phyloP scores from a whole-genome alignment of 2,888 invertebrate genomes.

The Ectobius pallidus region DNA sequence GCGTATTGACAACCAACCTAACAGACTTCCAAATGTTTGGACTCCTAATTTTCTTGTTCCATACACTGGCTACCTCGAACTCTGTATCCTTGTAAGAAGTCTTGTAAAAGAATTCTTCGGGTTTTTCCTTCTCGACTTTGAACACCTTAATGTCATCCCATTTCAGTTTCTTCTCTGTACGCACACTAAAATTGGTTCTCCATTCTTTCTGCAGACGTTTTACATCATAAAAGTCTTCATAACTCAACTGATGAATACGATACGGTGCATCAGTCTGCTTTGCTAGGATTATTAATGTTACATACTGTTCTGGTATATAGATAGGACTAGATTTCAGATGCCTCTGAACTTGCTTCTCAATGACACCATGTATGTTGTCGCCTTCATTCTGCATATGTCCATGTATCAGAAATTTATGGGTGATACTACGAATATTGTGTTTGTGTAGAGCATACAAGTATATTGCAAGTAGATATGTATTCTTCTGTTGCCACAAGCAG shows the following conservation, averaged over 20 bases:
- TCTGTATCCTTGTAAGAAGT: background rate
- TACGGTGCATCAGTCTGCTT: constrained; percentile 46
- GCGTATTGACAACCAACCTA: too few species aligned
- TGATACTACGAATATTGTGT: constrained; percentile 40
- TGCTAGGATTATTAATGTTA: constrained; percentile 46
- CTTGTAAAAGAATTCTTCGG: background rate
- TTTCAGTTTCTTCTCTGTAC: background rate
- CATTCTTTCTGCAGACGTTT: constrained; percentile 26
- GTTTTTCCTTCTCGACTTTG: background rate
- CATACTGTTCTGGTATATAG: constrained; percentile 48
- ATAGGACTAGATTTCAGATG: constrained; percentile 46
- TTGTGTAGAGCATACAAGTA: constrained; percentile 41
- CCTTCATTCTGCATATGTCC: constrained; percentile 51
- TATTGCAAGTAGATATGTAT: constrained; percentile 46
- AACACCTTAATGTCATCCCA: too few species aligned
- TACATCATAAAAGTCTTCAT: constrained; percentile 40
- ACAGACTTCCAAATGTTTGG: too few species aligned
- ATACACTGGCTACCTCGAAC: too few species aligned
- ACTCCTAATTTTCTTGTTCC: too few species aligned
- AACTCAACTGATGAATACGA: constrained; percentile 43
- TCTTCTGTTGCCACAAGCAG: constrained; percentile 49
- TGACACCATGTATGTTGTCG: constrained; percentile 50
- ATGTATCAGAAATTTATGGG: constrained; percentile 50
- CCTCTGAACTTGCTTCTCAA: constrained; percentile 49
- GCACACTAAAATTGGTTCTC: background rate